phyloP scores from a whole-genome alignment of 2,113 vertebrate genomes.

The Anthoscopus minutus region DNA sequence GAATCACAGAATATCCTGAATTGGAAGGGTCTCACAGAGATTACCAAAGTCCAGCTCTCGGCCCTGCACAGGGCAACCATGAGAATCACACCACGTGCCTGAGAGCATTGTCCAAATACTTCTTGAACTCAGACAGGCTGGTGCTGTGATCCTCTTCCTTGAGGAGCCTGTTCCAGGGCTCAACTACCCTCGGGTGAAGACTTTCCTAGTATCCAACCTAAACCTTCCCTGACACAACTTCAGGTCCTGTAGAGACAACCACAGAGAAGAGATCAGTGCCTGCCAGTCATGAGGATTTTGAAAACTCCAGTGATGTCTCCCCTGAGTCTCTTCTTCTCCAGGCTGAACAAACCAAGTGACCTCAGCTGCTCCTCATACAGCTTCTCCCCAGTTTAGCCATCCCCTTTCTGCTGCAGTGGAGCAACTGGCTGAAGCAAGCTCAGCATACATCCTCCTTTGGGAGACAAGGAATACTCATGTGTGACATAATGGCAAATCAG shows the following conservation, averaged over 20 bases:
- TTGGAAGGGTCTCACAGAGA: no score
- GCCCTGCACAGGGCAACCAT: no score
- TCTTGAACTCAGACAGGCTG: neutral
- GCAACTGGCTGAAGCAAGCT: neutral
- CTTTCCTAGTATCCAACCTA: neutral
- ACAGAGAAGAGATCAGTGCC: neutral
- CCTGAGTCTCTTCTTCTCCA: neutral
- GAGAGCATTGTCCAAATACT: neutral
- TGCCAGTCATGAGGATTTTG: neutral
- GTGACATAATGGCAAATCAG: neutral
- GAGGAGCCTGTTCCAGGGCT: neutral
- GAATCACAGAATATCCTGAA: no score
- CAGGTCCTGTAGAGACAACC: neutral
- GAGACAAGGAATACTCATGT: neutral
- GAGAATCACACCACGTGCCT: no score
- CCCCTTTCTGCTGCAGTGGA: neutral
- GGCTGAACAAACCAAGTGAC: neutral
- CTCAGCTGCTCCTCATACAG: neutral
- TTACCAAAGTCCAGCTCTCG: no score
- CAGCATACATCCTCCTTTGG: neutral
- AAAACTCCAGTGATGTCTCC: neutral
- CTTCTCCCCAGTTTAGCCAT: neutral
- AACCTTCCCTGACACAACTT: neutral
- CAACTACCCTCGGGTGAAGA: fast-evolving
- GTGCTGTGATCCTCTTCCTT: neutral